A percentile compares a stretch with the other conserved stretches of the same genome.
phyloP scores from a whole-genome alignment of 2,113 vertebrate genomes.

The Tyto alba region DNA sequence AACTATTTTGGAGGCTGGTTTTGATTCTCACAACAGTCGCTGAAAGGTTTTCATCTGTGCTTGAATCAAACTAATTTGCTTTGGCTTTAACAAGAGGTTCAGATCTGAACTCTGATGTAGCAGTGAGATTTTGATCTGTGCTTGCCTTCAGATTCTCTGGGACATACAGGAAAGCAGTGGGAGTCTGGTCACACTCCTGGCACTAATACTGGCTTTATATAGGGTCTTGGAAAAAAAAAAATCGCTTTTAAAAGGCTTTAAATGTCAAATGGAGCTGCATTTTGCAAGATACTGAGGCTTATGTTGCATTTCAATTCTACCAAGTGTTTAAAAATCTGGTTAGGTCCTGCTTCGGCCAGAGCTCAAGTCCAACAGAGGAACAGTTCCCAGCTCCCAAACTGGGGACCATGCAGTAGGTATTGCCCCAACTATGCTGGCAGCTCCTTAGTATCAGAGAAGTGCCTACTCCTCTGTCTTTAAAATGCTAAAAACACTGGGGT shows the following conservation, averaged over 20 bases:
- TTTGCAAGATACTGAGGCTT: background rate
- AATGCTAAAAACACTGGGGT: background rate
- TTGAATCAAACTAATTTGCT: background rate
- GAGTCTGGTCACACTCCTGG: background rate
- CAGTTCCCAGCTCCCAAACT: background rate
- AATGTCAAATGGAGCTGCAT: background rate
- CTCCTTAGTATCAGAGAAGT: background rate
- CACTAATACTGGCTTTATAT: background rate
- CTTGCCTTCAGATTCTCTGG: background rate
- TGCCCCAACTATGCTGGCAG: accelerated
- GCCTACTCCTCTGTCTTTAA: background rate
- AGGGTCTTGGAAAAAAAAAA: background rate
- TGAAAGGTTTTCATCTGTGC: background rate
- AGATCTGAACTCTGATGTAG: background rate
- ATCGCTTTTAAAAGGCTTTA: background rate
- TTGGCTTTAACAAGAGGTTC: background rate
- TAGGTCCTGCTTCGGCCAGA: background rate
- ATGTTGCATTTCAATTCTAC: background rate
- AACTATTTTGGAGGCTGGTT: background rate
- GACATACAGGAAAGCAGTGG: background rate
- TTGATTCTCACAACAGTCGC: background rate
- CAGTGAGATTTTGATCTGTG: background rate
- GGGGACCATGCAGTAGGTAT: background rate
- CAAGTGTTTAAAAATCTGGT: background rate
- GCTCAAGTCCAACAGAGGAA: background rate